Conservation (phyloP, 2,113 vertebrate species). For the Nothoprocta perdicaria region DNA sequence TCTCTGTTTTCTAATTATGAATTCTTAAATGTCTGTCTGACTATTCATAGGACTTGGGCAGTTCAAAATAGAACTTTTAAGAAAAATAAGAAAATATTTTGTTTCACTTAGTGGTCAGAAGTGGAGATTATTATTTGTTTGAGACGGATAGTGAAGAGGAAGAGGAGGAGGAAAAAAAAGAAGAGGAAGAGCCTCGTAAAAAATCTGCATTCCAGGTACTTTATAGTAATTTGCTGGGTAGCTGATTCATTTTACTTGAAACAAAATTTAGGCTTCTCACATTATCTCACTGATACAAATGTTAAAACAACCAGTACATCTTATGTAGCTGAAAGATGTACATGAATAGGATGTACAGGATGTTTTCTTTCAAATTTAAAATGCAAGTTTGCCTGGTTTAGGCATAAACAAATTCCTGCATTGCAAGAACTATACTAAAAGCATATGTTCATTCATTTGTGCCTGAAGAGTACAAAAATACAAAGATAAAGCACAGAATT, state of each 20-base stretch:
- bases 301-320: neutral
- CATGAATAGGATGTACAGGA: no score
- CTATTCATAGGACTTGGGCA: slow-evolving; percentile 23
- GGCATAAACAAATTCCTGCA: neutral
- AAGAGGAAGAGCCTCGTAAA: slow-evolving; percentile 87
- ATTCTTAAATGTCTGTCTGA: slow-evolving; percentile 19
- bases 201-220: slow-evolving; percentile 97
- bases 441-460: slow-evolving; percentile 1
- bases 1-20: slow-evolving; percentile 42
- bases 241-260: neutral
- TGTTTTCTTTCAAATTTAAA: neutral
- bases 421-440: neutral
- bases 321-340: no score
- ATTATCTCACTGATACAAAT: neutral
- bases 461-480: neutral
- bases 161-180: slow-evolving; percentile 90
- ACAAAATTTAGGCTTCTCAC: neutral
- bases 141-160: slow-evolving; percentile 99
- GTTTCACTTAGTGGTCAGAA: slow-evolving; percentile 95
- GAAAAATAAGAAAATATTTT: slow-evolving; percentile 80
- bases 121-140: slow-evolving; percentile 99
- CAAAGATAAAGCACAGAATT: slow-evolving; percentile 18
- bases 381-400: neutral
- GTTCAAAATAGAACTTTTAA: slow-evolving; percentile 50
- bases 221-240: neutral